phyloP scores from a whole-genome alignment of 2,797 vertebrate species.

The Eulemur rubriventer region DNA sequence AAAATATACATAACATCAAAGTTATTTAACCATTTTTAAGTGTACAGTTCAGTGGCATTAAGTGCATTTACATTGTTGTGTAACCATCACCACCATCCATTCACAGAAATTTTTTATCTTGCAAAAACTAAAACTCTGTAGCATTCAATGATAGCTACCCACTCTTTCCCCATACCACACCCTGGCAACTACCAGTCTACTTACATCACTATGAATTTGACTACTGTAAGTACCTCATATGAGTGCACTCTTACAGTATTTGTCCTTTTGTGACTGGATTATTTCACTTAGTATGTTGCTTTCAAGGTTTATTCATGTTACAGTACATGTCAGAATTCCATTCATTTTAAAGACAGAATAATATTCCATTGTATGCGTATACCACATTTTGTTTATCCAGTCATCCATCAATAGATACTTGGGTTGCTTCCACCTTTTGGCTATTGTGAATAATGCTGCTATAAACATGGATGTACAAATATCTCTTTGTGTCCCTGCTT shows the following conservation, averaged over 20 bases:
- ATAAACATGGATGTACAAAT: neutral
- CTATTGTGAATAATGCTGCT: neutral
- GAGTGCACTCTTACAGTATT: neutral
- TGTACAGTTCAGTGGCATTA: neutral
- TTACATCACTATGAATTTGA: neutral
- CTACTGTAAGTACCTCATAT: neutral
- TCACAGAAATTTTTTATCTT: neutral
- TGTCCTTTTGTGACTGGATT: neutral
- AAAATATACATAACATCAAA: neutral
- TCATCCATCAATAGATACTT: neutral
- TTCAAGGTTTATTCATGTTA: neutral
- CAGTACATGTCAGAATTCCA: neutral
- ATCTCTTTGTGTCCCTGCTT: neutral
- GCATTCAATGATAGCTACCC: neutral
- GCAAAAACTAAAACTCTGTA: neutral
- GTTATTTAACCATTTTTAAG: neutral
- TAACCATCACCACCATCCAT: neutral
- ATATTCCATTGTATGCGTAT: neutral
- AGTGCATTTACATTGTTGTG: neutral
- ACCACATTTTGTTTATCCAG: neutral
- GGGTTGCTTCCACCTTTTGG: neutral
- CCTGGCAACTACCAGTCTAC: neutral
- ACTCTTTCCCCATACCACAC: neutral
- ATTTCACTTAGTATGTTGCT: neutral
- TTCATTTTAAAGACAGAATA: neutral